Conservation (phyloP, 2,113 vertebrate species). For the Erpornis zantholeuca region DNA sequence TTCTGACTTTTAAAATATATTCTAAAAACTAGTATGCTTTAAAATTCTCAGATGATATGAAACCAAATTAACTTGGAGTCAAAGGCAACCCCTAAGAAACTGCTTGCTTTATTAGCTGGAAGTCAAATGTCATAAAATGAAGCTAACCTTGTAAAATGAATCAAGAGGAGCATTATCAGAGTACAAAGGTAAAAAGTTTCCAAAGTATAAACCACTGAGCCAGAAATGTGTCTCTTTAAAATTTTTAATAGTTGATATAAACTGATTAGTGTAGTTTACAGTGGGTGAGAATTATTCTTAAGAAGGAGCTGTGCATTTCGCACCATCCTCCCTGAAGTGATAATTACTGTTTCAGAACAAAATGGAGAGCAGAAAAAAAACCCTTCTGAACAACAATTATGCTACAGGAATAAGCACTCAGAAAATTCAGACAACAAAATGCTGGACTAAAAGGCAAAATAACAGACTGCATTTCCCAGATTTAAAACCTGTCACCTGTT, state of each 20-base stretch:
- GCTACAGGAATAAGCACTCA: not conserved
- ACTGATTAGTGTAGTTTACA: not conserved
- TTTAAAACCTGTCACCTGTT: not conserved
- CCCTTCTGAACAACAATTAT: not conserved
- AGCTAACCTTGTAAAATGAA: not conserved
- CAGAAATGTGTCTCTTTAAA: not conserved
- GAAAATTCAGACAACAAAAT: not conserved
- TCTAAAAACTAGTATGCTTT: not conserved
- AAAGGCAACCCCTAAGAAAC: not conserved
- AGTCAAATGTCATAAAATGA: not conserved
- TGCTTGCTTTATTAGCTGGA: not conserved
- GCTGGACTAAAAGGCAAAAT: not conserved
- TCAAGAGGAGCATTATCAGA: not conserved
- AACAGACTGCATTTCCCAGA: not conserved
- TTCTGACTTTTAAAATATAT: not conserved
- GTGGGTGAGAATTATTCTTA: conserved; percentile 45
- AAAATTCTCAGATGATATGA: not conserved
- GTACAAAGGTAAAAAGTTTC: not conserved
- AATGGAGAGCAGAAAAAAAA: not conserved
- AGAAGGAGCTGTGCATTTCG: conserved; percentile 31
- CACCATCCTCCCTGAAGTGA: conserved; percentile 26
- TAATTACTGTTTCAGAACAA: conserved; percentile 59
- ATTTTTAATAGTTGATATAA: not conserved
- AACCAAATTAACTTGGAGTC: not conserved
- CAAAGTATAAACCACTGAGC: not conserved